Evolutionary conservation across 2,888 invertebrate genomes (phyloP), one percentile per base, ranked within the genome.

Genomic region (Clusia tigrina): DNA sequence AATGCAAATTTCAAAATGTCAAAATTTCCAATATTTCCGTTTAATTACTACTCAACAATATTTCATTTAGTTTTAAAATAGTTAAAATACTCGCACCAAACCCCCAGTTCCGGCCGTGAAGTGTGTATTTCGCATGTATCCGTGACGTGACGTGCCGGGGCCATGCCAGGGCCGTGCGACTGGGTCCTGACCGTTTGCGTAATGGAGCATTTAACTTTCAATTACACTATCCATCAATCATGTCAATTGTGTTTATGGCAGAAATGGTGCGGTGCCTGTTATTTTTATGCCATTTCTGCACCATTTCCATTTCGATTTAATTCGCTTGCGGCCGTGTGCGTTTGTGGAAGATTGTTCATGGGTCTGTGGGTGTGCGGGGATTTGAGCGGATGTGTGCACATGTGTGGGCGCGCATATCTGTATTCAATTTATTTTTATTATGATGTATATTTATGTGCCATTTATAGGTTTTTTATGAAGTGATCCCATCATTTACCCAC

Each of bases 161-260:
- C n/a, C n/a, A n/a, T n/a, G n/a, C n/a, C n/a, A n/a, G n/a, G n/a
- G n/a, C n/a, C n/a, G n/a, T n/a, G n/a, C n/a, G n/a, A n/a, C n/a
- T n/a, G n/a, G n/a, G n/a, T n/a, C n/a, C n/a, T n/a, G n/a, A n/a
- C 6, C 32, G 32, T 32, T 32, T 32, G 32, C 32, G n/a, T n/a
- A 17, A n/a, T 6, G 1, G 17, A 2, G 60, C 55, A 42, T 51
- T 61, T 53, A 51, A 55, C 37, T 25, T 61, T 61, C 61, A 56
- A 61, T 61, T 61, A 61, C 26, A 53, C 17, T 52, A 17, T 23
- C 6, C 56, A 61, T 56, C 48, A 22, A 61, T 61, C 56, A 61
- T 52, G 54, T 25, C 12, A 9, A 61, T 55, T 25, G 42, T 42
- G 42, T 42, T 42, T 42, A 42, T 42, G 42, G n/a, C n/a, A 42